phyloP scores from a whole-genome alignment of 2,888 invertebrate species.

The Eupeodes luniger region DNA sequence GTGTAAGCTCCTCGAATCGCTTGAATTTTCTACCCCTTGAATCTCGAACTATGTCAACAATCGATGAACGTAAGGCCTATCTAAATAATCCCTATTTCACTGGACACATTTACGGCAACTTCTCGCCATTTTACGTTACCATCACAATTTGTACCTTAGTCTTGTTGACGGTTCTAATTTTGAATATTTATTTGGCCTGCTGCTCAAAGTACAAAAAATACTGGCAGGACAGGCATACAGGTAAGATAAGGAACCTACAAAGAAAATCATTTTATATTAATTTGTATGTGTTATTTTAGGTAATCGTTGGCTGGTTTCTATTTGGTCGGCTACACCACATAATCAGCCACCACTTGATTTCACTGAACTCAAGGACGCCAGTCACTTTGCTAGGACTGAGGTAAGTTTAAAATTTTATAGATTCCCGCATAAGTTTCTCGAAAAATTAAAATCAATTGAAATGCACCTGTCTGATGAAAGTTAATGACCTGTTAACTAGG shows the following conservation, averaged over 20 bases:
- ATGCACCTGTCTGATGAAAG: background rate
- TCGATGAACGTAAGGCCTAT: slow-evolving; percentile 87
- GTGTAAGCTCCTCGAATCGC: background rate
- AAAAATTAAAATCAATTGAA: background rate
- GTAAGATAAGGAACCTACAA: slow-evolving; percentile 51
- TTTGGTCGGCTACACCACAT: slow-evolving; percentile 93
- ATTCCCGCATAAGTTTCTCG: background rate
- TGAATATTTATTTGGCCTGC: slow-evolving; percentile 92
- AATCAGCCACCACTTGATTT: slow-evolving; percentile 92
- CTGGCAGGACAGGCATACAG: slow-evolving; percentile 93
- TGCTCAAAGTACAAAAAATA: slow-evolving; percentile 92
- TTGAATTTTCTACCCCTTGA: slow-evolving; percentile 2
- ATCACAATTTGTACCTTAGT: slow-evolving; percentile 91
- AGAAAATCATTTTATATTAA: background rate
- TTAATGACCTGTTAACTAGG: slow-evolving; percentile 17
- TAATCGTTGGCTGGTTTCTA: slow-evolving; percentile 92
- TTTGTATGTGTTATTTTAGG: slow-evolving; percentile 85
- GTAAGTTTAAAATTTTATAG: slow-evolving; percentile 77
- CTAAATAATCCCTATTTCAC: slow-evolving; percentile 87
- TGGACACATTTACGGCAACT: slow-evolving; percentile 88
- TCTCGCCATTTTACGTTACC: slow-evolving; percentile 93
- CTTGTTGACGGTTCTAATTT: slow-evolving; percentile 88
- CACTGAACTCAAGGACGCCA: slow-evolving; percentile 88
- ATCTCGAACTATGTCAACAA: slow-evolving; percentile 86
- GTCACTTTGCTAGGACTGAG: slow-evolving; percentile 81